phyloP scores from a whole-genome alignment of 1,140 invertebrate species.

The Drosophila dunni region DNA sequence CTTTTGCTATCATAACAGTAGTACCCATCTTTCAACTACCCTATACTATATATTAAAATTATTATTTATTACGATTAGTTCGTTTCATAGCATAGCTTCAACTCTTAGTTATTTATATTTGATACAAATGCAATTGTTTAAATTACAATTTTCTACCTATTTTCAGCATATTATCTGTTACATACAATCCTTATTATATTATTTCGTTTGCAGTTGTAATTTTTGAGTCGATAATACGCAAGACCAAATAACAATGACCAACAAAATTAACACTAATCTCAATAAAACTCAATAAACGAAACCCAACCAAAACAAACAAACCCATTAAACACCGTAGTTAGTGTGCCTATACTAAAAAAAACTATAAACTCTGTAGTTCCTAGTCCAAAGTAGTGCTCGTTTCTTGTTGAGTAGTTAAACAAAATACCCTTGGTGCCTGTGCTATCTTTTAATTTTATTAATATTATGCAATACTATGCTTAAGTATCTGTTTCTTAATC shows the following conservation, averaged over 20 bases:
- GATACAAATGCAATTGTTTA: slow-evolving; percentile 66
- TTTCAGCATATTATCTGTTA: slow-evolving; percentile 68
- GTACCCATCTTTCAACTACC: neutral
- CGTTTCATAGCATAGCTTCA: slow-evolving; percentile 35
- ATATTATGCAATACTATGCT: slow-evolving; percentile 22
- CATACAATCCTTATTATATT: slow-evolving; percentile 61
- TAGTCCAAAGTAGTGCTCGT: slow-evolving; percentile 66
- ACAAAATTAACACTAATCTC: slow-evolving; percentile 70
- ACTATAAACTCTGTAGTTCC: slow-evolving; percentile 57
- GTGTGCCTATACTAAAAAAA: slow-evolving; percentile 69
- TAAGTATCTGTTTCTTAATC: slow-evolving; percentile 47
- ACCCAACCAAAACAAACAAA: slow-evolving; percentile 39
- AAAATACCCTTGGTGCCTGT: slow-evolving; percentile 62
- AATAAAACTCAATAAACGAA: slow-evolving; percentile 51
- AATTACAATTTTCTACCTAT: slow-evolving; percentile 81
- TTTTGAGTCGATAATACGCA: slow-evolving; percentile 43
- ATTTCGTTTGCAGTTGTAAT: slow-evolving; percentile 80
- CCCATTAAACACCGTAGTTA: slow-evolving; percentile 73
- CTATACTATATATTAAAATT: neutral
- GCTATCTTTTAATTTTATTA: slow-evolving; percentile 49
- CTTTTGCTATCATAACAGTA: slow-evolving; percentile 29
- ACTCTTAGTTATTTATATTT: slow-evolving; percentile 54
- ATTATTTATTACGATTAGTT: slow-evolving; percentile 17
- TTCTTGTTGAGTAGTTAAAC: slow-evolving; percentile 39
- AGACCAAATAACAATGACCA: slow-evolving; percentile 45